Evolutionary conservation across 2,888 invertebrate genomes (phyloP).

Genomic region (Cheilosia variabilis): DNA sequence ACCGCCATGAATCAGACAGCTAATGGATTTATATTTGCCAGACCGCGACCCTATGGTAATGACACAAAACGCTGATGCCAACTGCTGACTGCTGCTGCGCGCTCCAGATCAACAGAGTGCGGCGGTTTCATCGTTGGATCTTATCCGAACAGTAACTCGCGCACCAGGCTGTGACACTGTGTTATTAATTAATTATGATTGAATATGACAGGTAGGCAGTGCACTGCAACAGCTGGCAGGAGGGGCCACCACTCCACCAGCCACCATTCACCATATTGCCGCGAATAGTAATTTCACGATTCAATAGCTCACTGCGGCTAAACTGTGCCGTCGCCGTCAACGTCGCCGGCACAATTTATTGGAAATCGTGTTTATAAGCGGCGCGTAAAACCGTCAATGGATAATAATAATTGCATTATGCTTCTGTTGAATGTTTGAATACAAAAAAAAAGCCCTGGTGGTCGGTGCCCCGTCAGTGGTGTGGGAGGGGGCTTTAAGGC

Average conservation of each 20-base stretch:
- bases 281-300: conserved; percentile 73
- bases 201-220: conserved; percentile 74
- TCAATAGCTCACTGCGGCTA: conserved; percentile 66
- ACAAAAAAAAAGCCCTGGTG: conserved; percentile 6
- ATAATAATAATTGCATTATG: conserved; percentile 73
- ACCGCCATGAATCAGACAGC: conserved; percentile 46
- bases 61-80: conserved; percentile 60
- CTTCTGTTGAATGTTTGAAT: conserved; percentile 63
- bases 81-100: conserved; percentile 17
- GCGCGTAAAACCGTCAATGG: conserved; percentile 72
- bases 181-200: conserved; percentile 75
- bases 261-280: neutral
- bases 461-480: neutral
- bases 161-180: conserved; percentile 58
- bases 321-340: conserved; percentile 13
- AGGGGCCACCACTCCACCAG: conserved; percentile 51
- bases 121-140: conserved; percentile 40
- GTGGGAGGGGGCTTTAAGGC: conserved; percentile 46
- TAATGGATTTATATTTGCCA: conserved; percentile 67
- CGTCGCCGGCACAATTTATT: conserved; percentile 64
- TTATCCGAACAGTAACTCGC: conserved; percentile 16
- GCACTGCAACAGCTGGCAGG: conserved; percentile 55
- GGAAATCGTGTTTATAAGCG: conserved; percentile 66
- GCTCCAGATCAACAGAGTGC: conserved; percentile 29
- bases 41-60: conserved; percentile 65